Evolutionary conservation across 1,140 invertebrate genomes (phyloP), one percentile per base, ranked within the genome.

Genomic region (Melitaea cinxia): DNA sequence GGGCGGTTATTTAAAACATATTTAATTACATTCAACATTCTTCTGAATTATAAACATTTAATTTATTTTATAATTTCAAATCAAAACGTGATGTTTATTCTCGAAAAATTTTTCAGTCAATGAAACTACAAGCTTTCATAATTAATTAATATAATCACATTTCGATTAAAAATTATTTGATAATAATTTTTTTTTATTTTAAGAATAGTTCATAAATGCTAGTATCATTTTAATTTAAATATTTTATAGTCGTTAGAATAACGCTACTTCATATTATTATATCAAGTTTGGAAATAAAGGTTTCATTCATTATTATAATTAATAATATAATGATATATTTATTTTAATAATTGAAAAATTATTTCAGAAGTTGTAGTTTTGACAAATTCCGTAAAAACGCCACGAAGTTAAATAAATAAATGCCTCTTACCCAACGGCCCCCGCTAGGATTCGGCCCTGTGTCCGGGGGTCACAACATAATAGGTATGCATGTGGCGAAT

Each of bases 141-240:
- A n/a, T n/a, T n/a, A 10, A 9, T 33, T 6, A 33, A 14, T 9
- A 15, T 39, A 5, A 9, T 17, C 37, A 42, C 17, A 17, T 42
- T 42, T 42, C 9, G 15, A 17, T 42, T 19, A 14, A 42, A 42
- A 42, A 9, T 42, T 9, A 9, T 19, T 9, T 7, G 15, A 4
- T 4, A 33, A 33, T 33, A 4, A 33, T 33, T 33, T 33, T 9
- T 42, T 17, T 42, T 19, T 42, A 42, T 42, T 42, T 42, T 42
- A 42, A 42, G 37, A 9, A 42, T 42, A 42, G 17, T 42, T n/a
- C 14, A 42, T 42, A 42, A 42, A 42, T 17, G 37, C 37, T 42
- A 42, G 12, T 7, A 42, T 14, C n/a, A 15, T 17, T 12, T 42
- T 17, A 17, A 2, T 9, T 2, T 42, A 17, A 17, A 42, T 42